Evolutionary conservation across 2,113 vertebrate species (phyloP).

Genomic region (Carassius gibelio): DNA sequence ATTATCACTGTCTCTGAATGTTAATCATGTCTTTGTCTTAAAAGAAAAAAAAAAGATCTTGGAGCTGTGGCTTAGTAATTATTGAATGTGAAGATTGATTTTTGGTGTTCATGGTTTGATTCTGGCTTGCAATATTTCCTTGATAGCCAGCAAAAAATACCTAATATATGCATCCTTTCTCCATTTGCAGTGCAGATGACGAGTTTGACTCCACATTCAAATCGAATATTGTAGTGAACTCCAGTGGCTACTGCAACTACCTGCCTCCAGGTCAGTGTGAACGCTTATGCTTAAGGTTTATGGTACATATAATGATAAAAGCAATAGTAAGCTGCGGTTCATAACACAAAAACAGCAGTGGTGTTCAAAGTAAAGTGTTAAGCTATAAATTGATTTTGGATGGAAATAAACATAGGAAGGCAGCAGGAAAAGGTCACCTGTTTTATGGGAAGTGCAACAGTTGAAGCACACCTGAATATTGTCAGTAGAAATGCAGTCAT

Average conservation of each 20-base stretch:
- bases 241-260: slow-evolving; percentile 79
- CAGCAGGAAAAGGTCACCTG: background rate
- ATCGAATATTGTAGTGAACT: slow-evolving; percentile 81
- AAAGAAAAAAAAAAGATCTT: background rate
- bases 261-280: slow-evolving; percentile 77
- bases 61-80: background rate
- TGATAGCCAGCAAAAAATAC: background rate
- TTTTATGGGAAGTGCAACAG: slow-evolving; percentile 15
- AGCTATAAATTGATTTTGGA: background rate
- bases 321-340: background rate
- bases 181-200: slow-evolving; percentile 77
- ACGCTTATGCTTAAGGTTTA: slow-evolving; percentile 10
- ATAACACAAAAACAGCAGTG: background rate
- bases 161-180: slow-evolving; percentile 34
- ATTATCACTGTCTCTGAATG: background rate
- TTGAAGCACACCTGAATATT: background rate
- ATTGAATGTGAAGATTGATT: background rate
- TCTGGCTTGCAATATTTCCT: background rate
- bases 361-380: background rate
- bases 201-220: slow-evolving; percentile 84
- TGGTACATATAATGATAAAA: slow-evolving; percentile 1
- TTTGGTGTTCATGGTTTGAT: background rate
- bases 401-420: background rate
- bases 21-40: slow-evolving; percentile 2
- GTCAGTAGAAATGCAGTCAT: background rate